Conservation (phyloP, 2,888 invertebrate species). For the Herminia tarsipennalis region DNA sequence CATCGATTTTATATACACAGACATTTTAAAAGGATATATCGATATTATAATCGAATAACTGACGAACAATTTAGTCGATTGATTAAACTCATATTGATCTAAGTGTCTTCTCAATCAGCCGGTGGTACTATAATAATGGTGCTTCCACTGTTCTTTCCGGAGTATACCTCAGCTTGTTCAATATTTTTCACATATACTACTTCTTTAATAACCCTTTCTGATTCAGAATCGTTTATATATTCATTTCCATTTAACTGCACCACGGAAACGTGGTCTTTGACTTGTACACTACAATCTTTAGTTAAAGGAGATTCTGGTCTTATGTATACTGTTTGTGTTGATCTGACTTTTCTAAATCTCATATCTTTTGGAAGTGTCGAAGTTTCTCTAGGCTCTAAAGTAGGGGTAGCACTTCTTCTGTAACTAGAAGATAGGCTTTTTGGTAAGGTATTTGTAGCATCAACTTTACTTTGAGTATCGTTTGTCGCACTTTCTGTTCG, state of each 20-base stretch:
- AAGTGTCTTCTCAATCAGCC: constrained; percentile 66
- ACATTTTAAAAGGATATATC: constrained; percentile 10
- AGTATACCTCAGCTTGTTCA: constrained; percentile 70
- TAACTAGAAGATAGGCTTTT: constrained; percentile 72
- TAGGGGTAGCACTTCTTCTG: constrained; percentile 67
- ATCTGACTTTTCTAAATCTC: constrained; percentile 75
- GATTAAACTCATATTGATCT: constrained; percentile 3
- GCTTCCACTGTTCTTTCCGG: constrained; percentile 73
- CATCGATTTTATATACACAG: constrained; percentile 14
- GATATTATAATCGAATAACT: constrained; percentile 8
- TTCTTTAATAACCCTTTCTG: constrained; percentile 64
- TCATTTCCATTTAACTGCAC: constrained; percentile 76
- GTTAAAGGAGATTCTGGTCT: constrained; percentile 64
- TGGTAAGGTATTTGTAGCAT: constrained; percentile 63
- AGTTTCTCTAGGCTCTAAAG: constrained; percentile 63
- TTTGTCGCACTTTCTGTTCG: constrained; percentile 62
- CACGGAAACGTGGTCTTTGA: constrained; percentile 73
- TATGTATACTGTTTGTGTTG: constrained; percentile 78
- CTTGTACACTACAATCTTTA: constrained; percentile 55
- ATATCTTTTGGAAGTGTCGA: constrained; percentile 79
- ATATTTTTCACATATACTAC: constrained; percentile 68
- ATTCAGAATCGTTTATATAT: constrained; percentile 54
- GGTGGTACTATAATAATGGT: constrained; percentile 79
- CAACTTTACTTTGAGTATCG: constrained; percentile 22
- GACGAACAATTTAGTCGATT: constrained; percentile 11